phyloP scores from a whole-genome alignment of 2,888 invertebrate species.

The Acanthacorydalis orientalis region DNA sequence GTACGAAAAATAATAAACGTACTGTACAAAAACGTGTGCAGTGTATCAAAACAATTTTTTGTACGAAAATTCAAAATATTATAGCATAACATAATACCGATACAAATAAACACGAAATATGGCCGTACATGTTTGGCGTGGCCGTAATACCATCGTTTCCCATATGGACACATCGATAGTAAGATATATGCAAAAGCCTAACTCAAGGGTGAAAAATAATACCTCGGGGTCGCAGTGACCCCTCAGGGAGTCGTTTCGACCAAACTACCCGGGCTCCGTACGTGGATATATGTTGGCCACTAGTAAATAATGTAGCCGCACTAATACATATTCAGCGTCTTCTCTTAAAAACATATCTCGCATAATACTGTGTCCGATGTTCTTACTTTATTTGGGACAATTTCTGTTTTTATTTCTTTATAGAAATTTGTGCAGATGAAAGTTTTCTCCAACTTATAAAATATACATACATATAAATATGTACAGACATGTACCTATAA shows the following conservation, averaged over 20 bases:
- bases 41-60: too few species aligned
- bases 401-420: too few species aligned
- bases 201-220: conserved; percentile 27
- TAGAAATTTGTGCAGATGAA: not conserved
- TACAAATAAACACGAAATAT: not conserved
- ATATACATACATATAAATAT: not conserved
- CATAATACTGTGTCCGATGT: not conserved
- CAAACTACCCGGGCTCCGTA: conserved; percentile 13
- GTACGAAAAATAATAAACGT: too few species aligned
- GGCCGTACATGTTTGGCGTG: not conserved
- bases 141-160: not conserved
- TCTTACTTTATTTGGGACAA: too few species aligned
- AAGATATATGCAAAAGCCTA: conserved; percentile 29
- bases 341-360: not conserved
- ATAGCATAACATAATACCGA: not conserved
- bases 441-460: not conserved
- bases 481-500: not conserved
- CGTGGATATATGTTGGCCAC: conserved; percentile 3
- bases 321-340: conserved; percentile 6
- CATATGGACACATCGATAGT: conserved; percentile 6
- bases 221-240: conserved; percentile 22
- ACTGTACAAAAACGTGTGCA: too few species aligned
- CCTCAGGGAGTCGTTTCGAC: conserved; percentile 24
- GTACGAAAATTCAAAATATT: not conserved
- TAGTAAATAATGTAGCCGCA: conserved; percentile 5